Percentiles rank a stretch among this genome's conserved stretches.
Conservation (phyloP, 2,797 vertebrate genomes). For the Gephyroberyx darwinii region DNA sequence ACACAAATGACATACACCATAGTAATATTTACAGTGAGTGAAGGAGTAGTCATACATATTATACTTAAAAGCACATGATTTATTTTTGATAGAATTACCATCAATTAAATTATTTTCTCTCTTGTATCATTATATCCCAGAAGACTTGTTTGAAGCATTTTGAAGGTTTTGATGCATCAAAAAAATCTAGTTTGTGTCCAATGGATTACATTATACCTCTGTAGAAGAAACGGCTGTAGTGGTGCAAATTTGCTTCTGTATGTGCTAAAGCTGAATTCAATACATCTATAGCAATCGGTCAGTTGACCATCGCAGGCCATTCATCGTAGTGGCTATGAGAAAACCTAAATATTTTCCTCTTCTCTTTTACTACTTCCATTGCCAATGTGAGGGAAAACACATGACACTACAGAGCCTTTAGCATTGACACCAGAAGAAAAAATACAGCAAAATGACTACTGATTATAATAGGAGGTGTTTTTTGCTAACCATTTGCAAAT, state of each 20-base stretch:
- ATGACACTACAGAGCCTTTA: slow-evolving; percentile 39
- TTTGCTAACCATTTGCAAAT: slow-evolving; percentile 71
- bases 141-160: too few species aligned
- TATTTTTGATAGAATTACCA: too few species aligned
- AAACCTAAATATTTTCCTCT: slow-evolving; percentile 32
- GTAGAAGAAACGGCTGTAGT: too few species aligned
- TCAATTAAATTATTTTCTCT: too few species aligned
- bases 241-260: too few species aligned
- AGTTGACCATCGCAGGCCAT: not conserved
- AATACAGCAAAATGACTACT: slow-evolving; percentile 63
- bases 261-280: not conserved
- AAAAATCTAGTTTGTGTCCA: too few species aligned
- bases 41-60: not conserved
- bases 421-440: slow-evolving; percentile 57
- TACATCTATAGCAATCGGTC: not conserved
- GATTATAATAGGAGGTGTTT: slow-evolving; percentile 70
- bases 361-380: slow-evolving; percentile 9
- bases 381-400: slow-evolving; percentile 16
- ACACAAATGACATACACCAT: not conserved
- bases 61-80: too few species aligned
- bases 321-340: not conserved
- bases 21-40: not conserved
- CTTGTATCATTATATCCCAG: too few species aligned
- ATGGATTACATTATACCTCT: too few species aligned
- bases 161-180: too few species aligned